A percentile compares a stretch with the other conserved stretches of the same genome.
Conservation (phyloP, 2,797 vertebrate genomes). For the Gymnopithys bicolor region DNA sequence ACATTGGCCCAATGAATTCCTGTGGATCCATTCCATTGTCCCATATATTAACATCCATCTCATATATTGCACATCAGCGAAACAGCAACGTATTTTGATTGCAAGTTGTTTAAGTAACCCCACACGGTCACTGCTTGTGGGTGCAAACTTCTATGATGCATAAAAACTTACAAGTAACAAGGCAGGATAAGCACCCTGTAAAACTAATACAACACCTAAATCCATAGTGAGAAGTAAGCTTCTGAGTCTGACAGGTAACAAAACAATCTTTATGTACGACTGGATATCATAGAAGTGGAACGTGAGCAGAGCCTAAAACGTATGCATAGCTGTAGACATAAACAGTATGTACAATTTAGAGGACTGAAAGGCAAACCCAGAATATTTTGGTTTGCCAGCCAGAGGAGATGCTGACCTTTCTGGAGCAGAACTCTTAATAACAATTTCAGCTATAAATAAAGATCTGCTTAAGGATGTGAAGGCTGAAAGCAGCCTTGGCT, state of each 20-base stretch:
- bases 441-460: neutral
- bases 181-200: rapidly evolving
- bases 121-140: neutral
- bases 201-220: neutral
- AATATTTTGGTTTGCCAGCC: neutral
- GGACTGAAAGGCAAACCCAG: neutral
- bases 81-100: neutral
- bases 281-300: neutral
- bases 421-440: neutral
- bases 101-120: neutral
- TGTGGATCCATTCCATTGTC: neutral
- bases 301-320: neutral
- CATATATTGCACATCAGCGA: neutral
- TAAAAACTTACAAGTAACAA: neutral
- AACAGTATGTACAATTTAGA: neutral
- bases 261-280: neutral
- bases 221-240: neutral
- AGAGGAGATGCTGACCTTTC: neutral
- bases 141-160: neutral
- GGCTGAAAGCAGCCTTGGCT: neutral
- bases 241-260: neutral
- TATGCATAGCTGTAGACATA: neutral
- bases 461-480: neutral
- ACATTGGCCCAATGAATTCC: neutral
- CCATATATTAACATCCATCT: neutral